These are phyloP conservation scores for Cydia strobilella DNA, from an alignment of 1,140 invertebrate species.

Conservation along the genomic window DNA sequence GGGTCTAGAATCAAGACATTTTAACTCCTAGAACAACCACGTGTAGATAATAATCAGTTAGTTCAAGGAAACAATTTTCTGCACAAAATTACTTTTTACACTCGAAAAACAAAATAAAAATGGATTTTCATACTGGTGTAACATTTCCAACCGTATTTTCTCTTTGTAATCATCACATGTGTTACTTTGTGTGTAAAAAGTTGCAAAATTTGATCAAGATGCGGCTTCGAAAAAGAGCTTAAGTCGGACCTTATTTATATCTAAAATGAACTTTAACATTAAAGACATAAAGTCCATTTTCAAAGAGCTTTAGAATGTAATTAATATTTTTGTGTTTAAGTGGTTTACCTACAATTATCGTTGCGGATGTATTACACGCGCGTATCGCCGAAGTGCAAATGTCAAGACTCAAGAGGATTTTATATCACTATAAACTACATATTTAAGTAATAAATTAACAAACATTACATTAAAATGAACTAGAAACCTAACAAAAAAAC, in stretches of 20 bases:
- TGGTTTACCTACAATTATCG: background rate
- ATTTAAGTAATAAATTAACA: too few relatives aligned
- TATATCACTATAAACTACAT: background rate
- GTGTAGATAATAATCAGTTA: constrained; percentile 10
- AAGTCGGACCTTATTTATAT: background rate
- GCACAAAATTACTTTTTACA: background rate
- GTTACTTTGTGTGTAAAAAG: constrained; percentile 8
- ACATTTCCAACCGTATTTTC: background rate
- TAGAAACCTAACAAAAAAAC: too few relatives aligned
- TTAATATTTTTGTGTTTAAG: background rate
- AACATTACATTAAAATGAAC: too few relatives aligned
- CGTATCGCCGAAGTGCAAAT: background rate
- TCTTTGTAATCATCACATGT: background rate
- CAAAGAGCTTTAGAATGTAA: background rate
- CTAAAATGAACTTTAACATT: background rate
- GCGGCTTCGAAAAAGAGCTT: background rate
- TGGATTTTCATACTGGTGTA: background rate
- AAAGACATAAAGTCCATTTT: background rate
- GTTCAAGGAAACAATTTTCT: constrained; percentile 4
- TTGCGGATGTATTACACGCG: constrained; percentile 3
- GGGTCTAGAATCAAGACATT: background rate
- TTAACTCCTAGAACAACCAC: background rate
- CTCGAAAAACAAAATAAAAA: background rate
- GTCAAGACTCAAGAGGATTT: background rate
- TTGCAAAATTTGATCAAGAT: background rate